Percentiles rank a stretch among this genome's conserved stretches.
Evolutionary conservation across 2,888 invertebrate species (phyloP).

Genomic region (Coelogynopora nodosa): DNA sequence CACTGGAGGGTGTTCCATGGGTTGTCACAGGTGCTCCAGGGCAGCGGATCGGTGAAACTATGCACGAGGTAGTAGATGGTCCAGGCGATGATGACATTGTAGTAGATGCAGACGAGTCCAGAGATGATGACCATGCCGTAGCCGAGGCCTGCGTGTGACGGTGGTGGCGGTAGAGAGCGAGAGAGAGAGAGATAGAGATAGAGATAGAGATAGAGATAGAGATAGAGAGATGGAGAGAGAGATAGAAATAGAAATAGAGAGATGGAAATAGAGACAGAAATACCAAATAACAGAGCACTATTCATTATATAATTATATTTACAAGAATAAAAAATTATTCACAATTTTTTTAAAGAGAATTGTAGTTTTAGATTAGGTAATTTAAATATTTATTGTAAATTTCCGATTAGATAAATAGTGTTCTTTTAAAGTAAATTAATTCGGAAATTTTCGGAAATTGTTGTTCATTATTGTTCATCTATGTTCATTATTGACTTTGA

Average conservation of each 20-base stretch:
- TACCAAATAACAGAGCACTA: too few relatives aligned
- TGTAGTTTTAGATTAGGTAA: too few relatives aligned
- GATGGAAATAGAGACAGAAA: neutral
- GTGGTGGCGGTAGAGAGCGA: too few relatives aligned
- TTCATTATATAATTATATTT: too few relatives aligned
- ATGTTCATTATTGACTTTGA: too few relatives aligned
- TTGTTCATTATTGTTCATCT: too few relatives aligned
- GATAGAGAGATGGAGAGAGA: neutral
- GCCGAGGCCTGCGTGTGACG: conserved; percentile 59
- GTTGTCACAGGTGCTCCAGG: conserved; percentile 48
- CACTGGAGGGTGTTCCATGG: conserved; percentile 51
- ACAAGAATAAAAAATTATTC: too few relatives aligned
- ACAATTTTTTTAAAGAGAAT: too few relatives aligned
- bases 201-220: neutral
- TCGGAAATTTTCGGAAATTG: too few relatives aligned
- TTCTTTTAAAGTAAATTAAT: too few relatives aligned
- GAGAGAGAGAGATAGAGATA: neutral
- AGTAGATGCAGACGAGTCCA: conserved; percentile 54
- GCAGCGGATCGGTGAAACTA: conserved; percentile 15
- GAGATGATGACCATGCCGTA: conserved; percentile 59
- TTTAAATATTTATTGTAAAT: too few relatives aligned
- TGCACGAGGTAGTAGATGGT: conserved; percentile 36
- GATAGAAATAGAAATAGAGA: neutral
- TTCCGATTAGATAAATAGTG: too few relatives aligned
- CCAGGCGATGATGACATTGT: conserved; percentile 42